Base-by-base conservation (phyloP, 2,888 invertebrate genomes). In the Augiades crinisus region DNA sequence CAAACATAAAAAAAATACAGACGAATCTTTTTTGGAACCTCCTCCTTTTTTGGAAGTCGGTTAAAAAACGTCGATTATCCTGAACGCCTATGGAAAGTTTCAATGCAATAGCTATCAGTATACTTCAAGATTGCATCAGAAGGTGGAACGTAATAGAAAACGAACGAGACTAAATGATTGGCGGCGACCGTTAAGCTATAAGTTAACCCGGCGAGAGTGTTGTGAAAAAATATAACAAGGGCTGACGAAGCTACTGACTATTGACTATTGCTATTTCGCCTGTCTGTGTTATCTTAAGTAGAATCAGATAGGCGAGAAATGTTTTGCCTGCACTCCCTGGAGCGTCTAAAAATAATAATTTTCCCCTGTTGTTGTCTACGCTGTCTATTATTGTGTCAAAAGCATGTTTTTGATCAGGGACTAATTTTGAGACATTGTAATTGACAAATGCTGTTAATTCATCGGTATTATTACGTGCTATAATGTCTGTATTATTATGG, bases 341-440 rank as follows among this genome's bases (percentile, higher is more conserved):
- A 0, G 59, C 57, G 3, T 55, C 54, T 41, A 59, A 55, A 56
- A 59, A 60, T 27, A 52, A 53, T 13, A 31, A 4, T 5, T 13
- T 10, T 16, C 5, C 36, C n/a, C 13, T 52, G 50, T 52, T 47
- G 6, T 38, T 17, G 5, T 44, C 36, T 13, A 58, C 53, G 14
- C 54, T 54, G 2, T 56, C 52, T 0, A 59, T 17, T 30, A 61
- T 59, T 24, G 41, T 37, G 0, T 60, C 60, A 40, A 8, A 62
- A 43, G 52, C 56, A 13, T 41, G 10, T 55, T n/a, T 61, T 56
- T 61, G 63, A 45, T 60, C 58, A 43, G 54, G 34, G 0, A 58
- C 49, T 46, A 62, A 57, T 14, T 59, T 58, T 19, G 56, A 54
- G 41, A 58, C 5, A 45, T 61, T 62, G n/a, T 53, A 17, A 38